Percentiles rank a stretch among this genome's conserved stretches.
These are phyloP conservation scores for Melipona bicolor DNA, from an alignment of 2,888 invertebrate genomes.

Conservation along the genomic window DNA sequence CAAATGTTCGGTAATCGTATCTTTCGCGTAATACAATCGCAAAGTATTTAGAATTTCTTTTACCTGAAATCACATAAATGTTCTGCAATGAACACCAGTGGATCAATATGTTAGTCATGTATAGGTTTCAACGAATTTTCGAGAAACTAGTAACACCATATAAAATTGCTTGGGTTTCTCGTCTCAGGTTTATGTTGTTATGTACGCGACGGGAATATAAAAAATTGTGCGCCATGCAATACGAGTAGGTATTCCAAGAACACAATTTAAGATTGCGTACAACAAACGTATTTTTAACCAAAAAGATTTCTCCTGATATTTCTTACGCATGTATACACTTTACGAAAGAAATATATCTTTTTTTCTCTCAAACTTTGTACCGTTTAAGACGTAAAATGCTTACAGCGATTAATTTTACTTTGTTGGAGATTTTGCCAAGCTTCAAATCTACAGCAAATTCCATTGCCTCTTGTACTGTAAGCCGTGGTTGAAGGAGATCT, in stretches of 20 bases:
- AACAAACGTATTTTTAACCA: not conserved
- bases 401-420: constrained; percentile 90
- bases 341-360: not conserved
- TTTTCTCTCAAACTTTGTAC: not conserved
- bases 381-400: constrained; percentile 78
- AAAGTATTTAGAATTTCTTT: constrained; percentile 93
- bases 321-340: not conserved
- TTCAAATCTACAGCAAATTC: constrained; percentile 95
- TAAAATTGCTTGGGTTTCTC: not conserved
- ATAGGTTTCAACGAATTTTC: not conserved
- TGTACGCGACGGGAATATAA: constrained; percentile 22
- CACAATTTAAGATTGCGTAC: not conserved
- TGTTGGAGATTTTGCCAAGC: constrained; percentile 87
- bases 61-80: constrained; percentile 87
- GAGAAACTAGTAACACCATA: not conserved
- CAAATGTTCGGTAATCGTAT: constrained; percentile 90
- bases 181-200: not conserved
- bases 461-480: constrained; percentile 96
- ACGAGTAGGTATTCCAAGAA: not conserved
- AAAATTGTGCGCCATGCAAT: constrained; percentile 12
- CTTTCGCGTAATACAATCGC: constrained; percentile 89
- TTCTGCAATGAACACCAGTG: not conserved
- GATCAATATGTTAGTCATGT: not conserved
- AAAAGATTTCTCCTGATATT: not conserved
- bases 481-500: constrained; percentile 93